Base-by-base conservation (phyloP, 2,113 vertebrate species). In the Polypterus bichir region DNA sequence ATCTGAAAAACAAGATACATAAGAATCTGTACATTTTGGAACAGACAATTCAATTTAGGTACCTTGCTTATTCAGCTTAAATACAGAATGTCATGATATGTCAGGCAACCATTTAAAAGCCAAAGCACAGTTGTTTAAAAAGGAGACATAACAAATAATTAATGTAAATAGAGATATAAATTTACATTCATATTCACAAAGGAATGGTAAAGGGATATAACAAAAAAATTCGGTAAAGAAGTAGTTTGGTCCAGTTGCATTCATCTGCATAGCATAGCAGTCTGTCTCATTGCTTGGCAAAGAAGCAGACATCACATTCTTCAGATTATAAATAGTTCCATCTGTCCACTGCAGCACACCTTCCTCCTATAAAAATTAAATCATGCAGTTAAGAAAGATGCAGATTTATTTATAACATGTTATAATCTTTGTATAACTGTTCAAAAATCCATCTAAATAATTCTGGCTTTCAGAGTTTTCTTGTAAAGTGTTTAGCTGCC, bases 141-240 rank as follows among this genome's bases (percentile, higher is more conserved):
- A 47, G 44, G 10, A 10, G 47, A 46, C 46, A 47, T 27, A 27
- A 27, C 27, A 27, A 27, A 27, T 27, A 51, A 10, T 62, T 6
- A 11, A 64, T 5, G 6, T 9, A 3, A 56, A 56, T 10, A 62
- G 68, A 70, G 65, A 62, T 45, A 7, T n/a, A 65, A 73, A 83
- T 64, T 93, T 87, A 93, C 91, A 82, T 69, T 88, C 77, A 64
- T 83, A 88, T 72, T 93, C 85, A 76, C 92, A 96, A 80, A 94
- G 78, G 73, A 86, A 93, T 27, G 90, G 90, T 65, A 94, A 75
- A 3, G 75, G 68, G 61, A 91, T 54, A 64, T 78, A 77, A 71
- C 91, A 94, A 72, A 89, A 91, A 74, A 94, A 89, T 46, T 83
- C 77, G 54, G 81, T 83, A 62, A 93, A 85, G 72, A 90, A 86